These are phyloP conservation scores for Rhinoderma darwinii DNA, from an alignment of 2,113 vertebrate genomes.

Conservation along the genomic window DNA sequence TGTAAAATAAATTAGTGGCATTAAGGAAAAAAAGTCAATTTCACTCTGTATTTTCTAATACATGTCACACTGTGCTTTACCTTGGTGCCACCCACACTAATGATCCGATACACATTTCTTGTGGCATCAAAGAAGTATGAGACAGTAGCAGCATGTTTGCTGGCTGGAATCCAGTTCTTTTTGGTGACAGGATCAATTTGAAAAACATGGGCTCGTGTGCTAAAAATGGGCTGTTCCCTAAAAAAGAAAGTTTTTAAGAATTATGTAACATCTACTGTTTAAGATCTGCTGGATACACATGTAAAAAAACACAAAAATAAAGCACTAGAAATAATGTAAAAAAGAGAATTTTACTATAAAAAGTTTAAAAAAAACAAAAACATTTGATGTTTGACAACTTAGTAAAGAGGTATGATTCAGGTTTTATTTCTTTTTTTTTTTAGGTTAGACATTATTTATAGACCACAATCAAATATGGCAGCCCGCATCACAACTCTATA, in stretches of 20 bases:
- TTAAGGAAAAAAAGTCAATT: neutral
- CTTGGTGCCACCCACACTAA: conserved; percentile 96
- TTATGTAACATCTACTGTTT: neutral
- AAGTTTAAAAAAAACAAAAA: no score
- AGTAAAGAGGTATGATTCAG: no score
- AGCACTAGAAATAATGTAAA: no score
- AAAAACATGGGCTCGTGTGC: conserved; percentile 93
- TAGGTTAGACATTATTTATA: no score
- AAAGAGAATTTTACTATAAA: no score
- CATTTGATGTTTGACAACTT: no score
- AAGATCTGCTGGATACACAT: no score
- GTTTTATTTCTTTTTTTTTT: no score
- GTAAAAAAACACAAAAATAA: no score
- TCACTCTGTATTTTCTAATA: neutral
- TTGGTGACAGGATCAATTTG: conserved; percentile 95
- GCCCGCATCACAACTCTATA: no score
- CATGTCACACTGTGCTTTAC: conserved; percentile 66
- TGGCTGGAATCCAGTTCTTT: conserved; percentile 94
- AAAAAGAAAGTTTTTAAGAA: conserved; percentile 28
- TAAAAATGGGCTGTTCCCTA: conserved; percentile 98
- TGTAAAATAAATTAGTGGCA: conserved; percentile 57
- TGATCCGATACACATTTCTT: conserved; percentile 93
- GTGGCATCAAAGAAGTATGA: conserved; percentile 95
- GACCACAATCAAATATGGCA: no score
- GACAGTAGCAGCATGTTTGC: conserved; percentile 92